Evolutionary conservation across 2,797 vertebrate species (phyloP), one percentile per base, ranked within the genome.

Genomic region (Sebastolobus altivelis): DNA sequence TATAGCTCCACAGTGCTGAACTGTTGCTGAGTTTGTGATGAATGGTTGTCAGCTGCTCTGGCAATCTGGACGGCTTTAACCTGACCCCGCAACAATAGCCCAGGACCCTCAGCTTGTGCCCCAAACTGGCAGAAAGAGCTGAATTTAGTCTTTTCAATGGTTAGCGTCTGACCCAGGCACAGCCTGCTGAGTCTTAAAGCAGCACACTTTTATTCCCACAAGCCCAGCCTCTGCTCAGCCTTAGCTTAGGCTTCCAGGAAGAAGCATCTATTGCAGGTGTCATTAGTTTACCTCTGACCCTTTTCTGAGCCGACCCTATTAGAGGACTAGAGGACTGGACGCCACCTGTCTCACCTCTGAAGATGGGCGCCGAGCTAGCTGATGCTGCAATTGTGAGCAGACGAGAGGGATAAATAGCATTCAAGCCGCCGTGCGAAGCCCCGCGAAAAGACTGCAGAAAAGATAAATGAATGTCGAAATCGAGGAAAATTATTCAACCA

Each of bases 11-110:
- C 70, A 40, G 63, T 74, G 75, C 73, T 78, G 72, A 81, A 69
- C 74, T 75, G 60, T 75, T 84, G 80, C 87, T 84, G 86, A 79
- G 82, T 81, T 75, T 74, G 88, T 95, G 95, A 96, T 96, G 91
- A 95, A 96, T 96, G 92, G 92, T 81, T 94, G 92, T 92, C 90
- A 91, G 92, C 90, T 89, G 91, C 90, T 94, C 74, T 75, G 79
- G 92, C 93, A 95, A 95, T 95, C 91, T 93, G 93, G 90, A 92
- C 62, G 70, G 89, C 90, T 92, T 92, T 90, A 93, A 87, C 82
- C 89, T 95, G 94, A 95, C 95, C 93, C 87, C 84, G 75, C 88
- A 96, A 96, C 95, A 95, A 95, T 94, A 94, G 92, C 86, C 80
- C 85, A 75, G 69, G 92, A 95, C 93, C 94, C 88, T 81, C 84